Evolutionary conservation across 2,113 vertebrate genomes (phyloP).

Genomic region (Hyperoodon ampullatus): DNA sequence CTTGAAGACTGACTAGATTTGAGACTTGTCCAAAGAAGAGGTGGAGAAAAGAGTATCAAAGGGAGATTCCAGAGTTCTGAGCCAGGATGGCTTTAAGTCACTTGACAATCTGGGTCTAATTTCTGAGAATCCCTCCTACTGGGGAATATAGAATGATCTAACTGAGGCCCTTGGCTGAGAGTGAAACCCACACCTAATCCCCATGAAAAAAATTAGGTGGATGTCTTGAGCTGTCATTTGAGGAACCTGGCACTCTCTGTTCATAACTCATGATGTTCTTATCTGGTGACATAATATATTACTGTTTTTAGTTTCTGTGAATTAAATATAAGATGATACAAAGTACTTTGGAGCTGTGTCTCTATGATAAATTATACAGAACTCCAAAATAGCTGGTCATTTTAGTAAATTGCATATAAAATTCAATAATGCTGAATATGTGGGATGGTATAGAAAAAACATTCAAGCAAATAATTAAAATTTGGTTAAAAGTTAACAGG

Average conservation of each 20-base stretch:
- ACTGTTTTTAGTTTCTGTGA: neutral
- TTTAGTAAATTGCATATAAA: neutral
- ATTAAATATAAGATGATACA: neutral
- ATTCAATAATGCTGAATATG: slow-evolving; percentile 11
- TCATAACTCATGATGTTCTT: neutral
- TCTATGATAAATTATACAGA: slow-evolving; percentile 22
- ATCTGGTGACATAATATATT: neutral
- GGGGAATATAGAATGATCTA: neutral
- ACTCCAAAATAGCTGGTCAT: neutral
- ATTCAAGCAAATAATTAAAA: neutral
- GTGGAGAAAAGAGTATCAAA: neutral
- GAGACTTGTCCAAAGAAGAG: neutral
- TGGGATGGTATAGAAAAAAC: neutral
- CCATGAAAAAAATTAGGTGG: neutral
- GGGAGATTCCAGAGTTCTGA: neutral
- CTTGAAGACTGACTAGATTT: neutral
- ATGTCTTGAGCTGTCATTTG: neutral
- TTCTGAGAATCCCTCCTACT: neutral
- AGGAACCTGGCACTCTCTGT: neutral
- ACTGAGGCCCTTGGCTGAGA: neutral
- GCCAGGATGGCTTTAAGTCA: neutral
- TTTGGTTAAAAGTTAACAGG: neutral
- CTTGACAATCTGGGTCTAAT: neutral
- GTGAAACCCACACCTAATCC: neutral
- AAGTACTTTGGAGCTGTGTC: neutral